A percentile compares a stretch with the other conserved stretches of the same genome.
phyloP scores from a whole-genome alignment of 2,888 invertebrate genomes.

The Drosophila mimetica region DNA sequence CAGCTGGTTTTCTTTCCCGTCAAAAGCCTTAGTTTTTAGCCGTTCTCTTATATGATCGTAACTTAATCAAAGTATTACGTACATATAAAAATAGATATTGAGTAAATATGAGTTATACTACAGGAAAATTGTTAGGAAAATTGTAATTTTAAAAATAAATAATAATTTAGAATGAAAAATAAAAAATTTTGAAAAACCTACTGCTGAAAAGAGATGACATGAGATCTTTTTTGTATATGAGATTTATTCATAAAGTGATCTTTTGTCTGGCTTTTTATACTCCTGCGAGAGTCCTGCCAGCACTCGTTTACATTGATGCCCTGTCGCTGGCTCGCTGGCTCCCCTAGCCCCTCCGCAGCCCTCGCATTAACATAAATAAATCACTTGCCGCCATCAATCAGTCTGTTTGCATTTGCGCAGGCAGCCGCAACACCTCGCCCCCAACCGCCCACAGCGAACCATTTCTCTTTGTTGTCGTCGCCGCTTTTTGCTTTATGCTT shows the following conservation, averaged over 20 bases:
- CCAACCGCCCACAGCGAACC: constrained; percentile 3
- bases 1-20: background rate
- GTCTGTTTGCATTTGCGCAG: constrained; percentile 75
- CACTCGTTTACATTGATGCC: constrained; percentile 25
- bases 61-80: too few species aligned
- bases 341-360: constrained; percentile 2
- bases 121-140: too few species aligned
- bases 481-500: constrained; percentile 65
- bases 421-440: constrained; percentile 46
- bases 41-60: too few species aligned
- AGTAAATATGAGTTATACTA: too few species aligned
- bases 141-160: too few species aligned
- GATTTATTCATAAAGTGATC: too few species aligned
- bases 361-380: constrained; percentile 76
- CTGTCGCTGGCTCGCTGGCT: constrained; percentile 1
- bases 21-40: too few species aligned
- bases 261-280: background rate
- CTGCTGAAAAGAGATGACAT: too few species aligned
- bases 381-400: constrained; percentile 77
- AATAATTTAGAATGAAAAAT: too few species aligned
- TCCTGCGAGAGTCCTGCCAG: constrained; percentile 7
- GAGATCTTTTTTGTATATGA: too few species aligned
- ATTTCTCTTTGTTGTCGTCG: constrained; percentile 52
- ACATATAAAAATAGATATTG: too few species aligned
- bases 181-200: too few species aligned